Evolutionary conservation across 2,888 invertebrate species (phyloP), one percentile per base, ranked within the genome.

Genomic region (Xestia ashworthii): DNA sequence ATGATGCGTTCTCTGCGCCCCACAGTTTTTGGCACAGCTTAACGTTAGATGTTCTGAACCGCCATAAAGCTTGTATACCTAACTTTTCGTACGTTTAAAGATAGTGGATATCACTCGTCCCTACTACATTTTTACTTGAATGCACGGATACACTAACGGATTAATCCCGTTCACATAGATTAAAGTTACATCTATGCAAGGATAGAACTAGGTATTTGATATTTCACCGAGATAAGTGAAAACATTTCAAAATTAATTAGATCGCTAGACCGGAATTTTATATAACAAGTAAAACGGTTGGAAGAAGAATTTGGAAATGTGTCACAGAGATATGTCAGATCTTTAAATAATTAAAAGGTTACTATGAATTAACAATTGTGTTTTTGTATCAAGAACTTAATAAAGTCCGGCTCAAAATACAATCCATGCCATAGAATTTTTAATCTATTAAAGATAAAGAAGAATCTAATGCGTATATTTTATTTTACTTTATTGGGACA

Each of bases 81-180:
- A 14, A 44, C 5, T 0, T 46, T 41, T 32, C 9, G 4, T 48
- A 14, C 6, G 6, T 60, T 11, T 9, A 4, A 19, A 50, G 14
- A 38, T 12, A 8, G n/a, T 44, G 19, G 16, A 32, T 41, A 50
- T 74, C 60, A n/a, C 81, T 81, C 81, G 74, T 50, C 46, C 8
- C 48, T 14, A 65, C 65, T 46, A 19, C 44, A 65, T 38, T 80
- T 71, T 65, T 66, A 44, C 44, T 41, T 53, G n/a, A 72, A 50
- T 66, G n/a, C 80, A 80, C 72, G 71, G 16, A 22, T 22, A 44
- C 58, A 71, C 41, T 74, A 78, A 68, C 65, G 65, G 62, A 75
- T 71, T 78, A 81, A 74, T 86, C 86, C 76, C 87, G 87, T 86
- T 84, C 80, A 86, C 79, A 69, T 69, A 11, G 41, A 53, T 46